These are phyloP conservation scores for Xerus inauris DNA, from an alignment of 2,113 vertebrate genomes.

Conservation along the genomic window DNA sequence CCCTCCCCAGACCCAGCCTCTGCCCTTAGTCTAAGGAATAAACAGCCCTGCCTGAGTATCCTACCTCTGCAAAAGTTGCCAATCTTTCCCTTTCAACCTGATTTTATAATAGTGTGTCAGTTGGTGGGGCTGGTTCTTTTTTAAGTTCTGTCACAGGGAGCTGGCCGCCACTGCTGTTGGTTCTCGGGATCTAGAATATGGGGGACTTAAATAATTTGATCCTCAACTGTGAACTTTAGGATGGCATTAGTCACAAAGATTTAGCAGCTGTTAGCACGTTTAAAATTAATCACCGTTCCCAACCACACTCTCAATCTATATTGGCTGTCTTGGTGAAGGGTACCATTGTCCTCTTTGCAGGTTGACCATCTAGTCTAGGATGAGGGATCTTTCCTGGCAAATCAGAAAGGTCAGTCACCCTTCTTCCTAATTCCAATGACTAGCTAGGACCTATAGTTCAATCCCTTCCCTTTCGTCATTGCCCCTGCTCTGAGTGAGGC, in stretches of 20 bases:
- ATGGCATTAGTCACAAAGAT: neutral
- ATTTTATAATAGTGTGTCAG: neutral
- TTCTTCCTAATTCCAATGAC: neutral
- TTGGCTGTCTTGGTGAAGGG: neutral
- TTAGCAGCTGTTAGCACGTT: slow-evolving; percentile 31
- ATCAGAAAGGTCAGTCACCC: neutral
- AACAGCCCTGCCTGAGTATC: neutral
- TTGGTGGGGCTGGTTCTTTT: neutral
- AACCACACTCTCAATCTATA: neutral
- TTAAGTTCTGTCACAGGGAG: neutral
- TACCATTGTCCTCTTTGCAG: neutral
- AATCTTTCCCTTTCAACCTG: neutral
- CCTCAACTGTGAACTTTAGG: neutral
- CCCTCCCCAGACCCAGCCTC: neutral
- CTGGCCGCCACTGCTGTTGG: neutral
- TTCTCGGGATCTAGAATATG: neutral
- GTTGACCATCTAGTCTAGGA: neutral
- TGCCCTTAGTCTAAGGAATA: neutral
- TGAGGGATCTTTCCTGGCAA: neutral
- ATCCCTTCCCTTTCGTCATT: neutral
- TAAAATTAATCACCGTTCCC: slow-evolving; percentile 18
- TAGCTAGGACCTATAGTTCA: neutral
- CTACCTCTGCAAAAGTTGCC: neutral
- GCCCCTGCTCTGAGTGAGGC: neutral
- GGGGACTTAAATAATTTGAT: neutral